phyloP scores from a whole-genome alignment of 1,140 invertebrate species.

The Antheraea pernyi region DNA sequence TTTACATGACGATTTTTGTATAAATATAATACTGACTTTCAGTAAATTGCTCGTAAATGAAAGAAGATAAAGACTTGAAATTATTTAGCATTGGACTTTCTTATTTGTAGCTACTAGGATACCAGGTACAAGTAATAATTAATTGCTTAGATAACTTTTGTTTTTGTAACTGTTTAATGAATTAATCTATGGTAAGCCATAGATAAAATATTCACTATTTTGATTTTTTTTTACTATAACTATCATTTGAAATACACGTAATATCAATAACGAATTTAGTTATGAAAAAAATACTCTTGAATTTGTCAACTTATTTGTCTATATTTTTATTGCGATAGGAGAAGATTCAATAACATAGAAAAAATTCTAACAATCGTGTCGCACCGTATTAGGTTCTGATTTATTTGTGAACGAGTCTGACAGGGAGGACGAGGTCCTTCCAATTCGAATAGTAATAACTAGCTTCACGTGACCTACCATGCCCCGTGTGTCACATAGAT shows the following conservation, averaged over 20 bases:
- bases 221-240: no score
- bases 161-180: no score
- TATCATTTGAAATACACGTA: no score
- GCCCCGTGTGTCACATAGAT: constrained; percentile 14
- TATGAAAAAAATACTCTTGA: not conserved
- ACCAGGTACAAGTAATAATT: no score
- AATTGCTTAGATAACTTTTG: no score
- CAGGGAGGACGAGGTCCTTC: constrained; percentile 57
- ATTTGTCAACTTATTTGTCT: not conserved
- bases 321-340: constrained; percentile 33
- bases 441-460: constrained; percentile 40
- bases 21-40: no score
- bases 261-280: not conserved
- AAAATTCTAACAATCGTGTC: constrained; percentile 65
- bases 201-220: no score
- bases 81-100: no score
- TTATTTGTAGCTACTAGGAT: no score
- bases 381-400: constrained; percentile 71
- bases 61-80: no score
- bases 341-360: constrained; percentile 70
- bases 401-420: constrained; percentile 54
- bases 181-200: no score
- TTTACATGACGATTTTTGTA: constrained; percentile 21
- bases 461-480: constrained; percentile 41
- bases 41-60: no score